Evolutionary conservation across 2,888 invertebrate genomes (phyloP).

Genomic region (Drosophila leonis): DNA sequence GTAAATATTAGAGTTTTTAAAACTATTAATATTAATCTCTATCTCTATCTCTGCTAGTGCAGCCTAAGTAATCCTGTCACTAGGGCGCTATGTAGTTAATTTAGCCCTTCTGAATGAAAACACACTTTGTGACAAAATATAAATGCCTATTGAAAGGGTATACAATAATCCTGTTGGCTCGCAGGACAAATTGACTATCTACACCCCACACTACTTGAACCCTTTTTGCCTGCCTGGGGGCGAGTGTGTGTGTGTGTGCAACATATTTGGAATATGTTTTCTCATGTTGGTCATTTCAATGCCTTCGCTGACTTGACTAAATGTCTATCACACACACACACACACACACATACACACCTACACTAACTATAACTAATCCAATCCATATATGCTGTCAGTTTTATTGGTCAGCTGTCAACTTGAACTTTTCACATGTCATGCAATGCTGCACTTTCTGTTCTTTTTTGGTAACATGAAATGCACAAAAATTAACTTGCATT

Average conservation of each 20-base stretch:
- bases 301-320: constrained; percentile 83
- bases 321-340: constrained; percentile 39
- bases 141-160: constrained; percentile 12
- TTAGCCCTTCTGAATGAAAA: neutral
- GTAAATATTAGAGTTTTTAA: no score
- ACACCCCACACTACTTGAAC: constrained; percentile 23
- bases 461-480: constrained; percentile 67
- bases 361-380: constrained; percentile 80
- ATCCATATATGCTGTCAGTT: constrained; percentile 84
- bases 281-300: constrained; percentile 47
- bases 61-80: neutral
- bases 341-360: neutral
- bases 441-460: constrained; percentile 70
- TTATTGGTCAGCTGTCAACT: constrained; percentile 78
- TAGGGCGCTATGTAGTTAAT: neutral
- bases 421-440: constrained; percentile 78
- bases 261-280: constrained; percentile 23
- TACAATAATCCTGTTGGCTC: constrained; percentile 10
- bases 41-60: neutral
- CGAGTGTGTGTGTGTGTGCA: constrained; percentile 19
- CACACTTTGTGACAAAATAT: neutral
- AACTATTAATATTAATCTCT: no score
- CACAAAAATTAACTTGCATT: constrained; percentile 54
- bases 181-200: constrained; percentile 68
- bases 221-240: constrained; percentile 36